phyloP scores from a whole-genome alignment of 2,797 vertebrate genomes.

The Etheostoma nigrum region DNA sequence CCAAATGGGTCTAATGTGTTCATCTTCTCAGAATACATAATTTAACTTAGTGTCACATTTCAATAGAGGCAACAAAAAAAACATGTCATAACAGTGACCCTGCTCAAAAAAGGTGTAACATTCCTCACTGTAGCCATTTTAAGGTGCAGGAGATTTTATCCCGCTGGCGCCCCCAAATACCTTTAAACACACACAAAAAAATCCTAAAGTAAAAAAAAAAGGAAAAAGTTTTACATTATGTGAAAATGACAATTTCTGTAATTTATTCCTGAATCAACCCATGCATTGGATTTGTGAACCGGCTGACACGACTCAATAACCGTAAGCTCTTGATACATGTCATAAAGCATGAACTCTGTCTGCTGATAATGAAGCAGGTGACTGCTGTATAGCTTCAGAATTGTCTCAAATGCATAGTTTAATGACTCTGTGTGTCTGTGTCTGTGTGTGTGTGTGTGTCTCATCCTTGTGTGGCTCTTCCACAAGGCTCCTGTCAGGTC shows the following conservation, averaged over 20 bases:
- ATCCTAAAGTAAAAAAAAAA: slow-evolving; percentile 1
- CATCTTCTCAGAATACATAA: slow-evolving; percentile 59
- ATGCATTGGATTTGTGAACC: slow-evolving; percentile 52
- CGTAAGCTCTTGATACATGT: slow-evolving; percentile 82
- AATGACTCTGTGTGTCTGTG: slow-evolving; percentile 81
- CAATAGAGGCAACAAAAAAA: slow-evolving; percentile 29
- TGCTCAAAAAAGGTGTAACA: slow-evolving; percentile 8
- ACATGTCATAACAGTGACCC: slow-evolving; percentile 51
- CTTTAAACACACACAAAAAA: slow-evolving; percentile 24
- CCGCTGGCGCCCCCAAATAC: slow-evolving; percentile 4
- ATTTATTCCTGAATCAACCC: slow-evolving; percentile 33
- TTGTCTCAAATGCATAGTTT: slow-evolving; percentile 87
- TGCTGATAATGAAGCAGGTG: slow-evolving; percentile 92
- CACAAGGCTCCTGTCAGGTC: slow-evolving; percentile 91
- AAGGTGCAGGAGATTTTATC: slow-evolving; percentile 10
- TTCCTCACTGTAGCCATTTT: slow-evolving; percentile 7
- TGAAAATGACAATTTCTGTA: slow-evolving; percentile 35
- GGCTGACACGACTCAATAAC: slow-evolving; percentile 77
- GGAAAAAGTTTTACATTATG: not conserved
- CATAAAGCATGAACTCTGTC: slow-evolving; percentile 85
- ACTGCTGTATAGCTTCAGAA: slow-evolving; percentile 85
- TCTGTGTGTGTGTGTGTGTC: slow-evolving; percentile 46
- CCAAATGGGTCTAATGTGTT: slow-evolving; percentile 50
- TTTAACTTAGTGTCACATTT: slow-evolving; percentile 55
- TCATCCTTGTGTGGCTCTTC: slow-evolving; percentile 87